Evolutionary conservation across 1,140 invertebrate genomes (phyloP).

Genomic region (Pomacea maculata): DNA sequence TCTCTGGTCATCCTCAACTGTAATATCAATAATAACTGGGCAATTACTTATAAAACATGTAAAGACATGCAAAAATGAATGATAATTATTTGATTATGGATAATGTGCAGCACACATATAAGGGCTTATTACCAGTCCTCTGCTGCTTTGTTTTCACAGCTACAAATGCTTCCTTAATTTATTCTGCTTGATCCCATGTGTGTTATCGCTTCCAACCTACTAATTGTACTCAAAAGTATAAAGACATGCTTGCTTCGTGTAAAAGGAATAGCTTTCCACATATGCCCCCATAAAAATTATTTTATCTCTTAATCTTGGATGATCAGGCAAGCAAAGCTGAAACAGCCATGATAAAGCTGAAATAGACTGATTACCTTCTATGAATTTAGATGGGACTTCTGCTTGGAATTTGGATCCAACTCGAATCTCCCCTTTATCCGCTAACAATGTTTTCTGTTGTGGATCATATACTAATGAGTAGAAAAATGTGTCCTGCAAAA

Average conservation of each 20-base stretch:
- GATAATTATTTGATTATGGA: neutral
- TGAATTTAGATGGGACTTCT: constrained; percentile 70
- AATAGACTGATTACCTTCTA: constrained; percentile 40
- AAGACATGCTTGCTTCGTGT: too few species aligned
- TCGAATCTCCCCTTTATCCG: constrained; percentile 92
- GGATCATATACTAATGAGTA: constrained; percentile 99
- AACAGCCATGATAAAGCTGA: neutral
- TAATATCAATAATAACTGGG: constrained; percentile 46
- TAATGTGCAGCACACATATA: neutral
- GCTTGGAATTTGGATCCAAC: constrained; percentile 97
- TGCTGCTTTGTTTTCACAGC: neutral
- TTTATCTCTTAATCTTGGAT: too few species aligned
- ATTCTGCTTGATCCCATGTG: neutral
- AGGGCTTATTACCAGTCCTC: neutral
- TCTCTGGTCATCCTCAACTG: constrained; percentile 80
- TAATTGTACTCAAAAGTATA: too few species aligned
- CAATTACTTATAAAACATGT: neutral
- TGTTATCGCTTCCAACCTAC: too few species aligned
- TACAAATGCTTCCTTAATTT: neutral
- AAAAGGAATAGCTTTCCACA: too few species aligned
- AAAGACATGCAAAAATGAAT: neutral
- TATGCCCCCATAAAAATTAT: too few species aligned
- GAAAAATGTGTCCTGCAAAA: constrained; percentile 91
- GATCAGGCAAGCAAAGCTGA: neutral
- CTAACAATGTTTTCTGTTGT: constrained; percentile 95